Evolutionary conservation across 2,113 vertebrate genomes (phyloP).

Genomic region (Saccopteryx leptura): DNA sequence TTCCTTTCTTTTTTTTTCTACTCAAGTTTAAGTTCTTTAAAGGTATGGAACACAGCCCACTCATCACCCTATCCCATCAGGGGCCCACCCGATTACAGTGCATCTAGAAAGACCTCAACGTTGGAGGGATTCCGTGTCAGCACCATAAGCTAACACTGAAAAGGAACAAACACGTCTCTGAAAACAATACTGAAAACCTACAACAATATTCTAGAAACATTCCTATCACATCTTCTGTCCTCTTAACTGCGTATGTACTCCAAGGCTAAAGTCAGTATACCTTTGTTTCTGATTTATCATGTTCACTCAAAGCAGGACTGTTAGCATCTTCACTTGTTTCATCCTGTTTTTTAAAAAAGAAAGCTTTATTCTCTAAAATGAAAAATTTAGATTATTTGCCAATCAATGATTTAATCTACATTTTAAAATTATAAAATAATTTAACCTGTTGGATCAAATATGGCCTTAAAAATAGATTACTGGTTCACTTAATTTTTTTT

Average conservation of each 20-base stretch:
- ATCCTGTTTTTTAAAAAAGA: conserved; percentile 86
- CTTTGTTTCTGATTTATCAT: conserved; percentile 90
- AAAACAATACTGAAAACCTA: conserved; percentile 32
- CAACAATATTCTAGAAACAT: not conserved
- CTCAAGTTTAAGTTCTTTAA: not conserved
- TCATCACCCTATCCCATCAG: not conserved
- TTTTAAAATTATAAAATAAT: conserved; percentile 61
- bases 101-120: not conserved
- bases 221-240: not conserved
- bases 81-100: not conserved
- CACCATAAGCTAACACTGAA: conserved; percentile 34
- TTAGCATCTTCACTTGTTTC: conserved; percentile 89
- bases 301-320: conserved; percentile 90
- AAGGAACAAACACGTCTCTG: conserved; percentile 47
- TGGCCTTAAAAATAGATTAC: conserved; percentile 40
- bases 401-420: conserved; percentile 75
- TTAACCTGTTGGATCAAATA: conserved; percentile 45
- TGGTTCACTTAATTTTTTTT: not conserved
- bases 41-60: not conserved
- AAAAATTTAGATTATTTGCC: conserved; percentile 81
- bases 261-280: conserved; percentile 83
- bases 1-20: not conserved
- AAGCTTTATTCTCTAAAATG: conserved; percentile 83
- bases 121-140: not conserved
- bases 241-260: not conserved